phyloP scores from a whole-genome alignment of 2,113 vertebrate species.

The Martes martes region DNA sequence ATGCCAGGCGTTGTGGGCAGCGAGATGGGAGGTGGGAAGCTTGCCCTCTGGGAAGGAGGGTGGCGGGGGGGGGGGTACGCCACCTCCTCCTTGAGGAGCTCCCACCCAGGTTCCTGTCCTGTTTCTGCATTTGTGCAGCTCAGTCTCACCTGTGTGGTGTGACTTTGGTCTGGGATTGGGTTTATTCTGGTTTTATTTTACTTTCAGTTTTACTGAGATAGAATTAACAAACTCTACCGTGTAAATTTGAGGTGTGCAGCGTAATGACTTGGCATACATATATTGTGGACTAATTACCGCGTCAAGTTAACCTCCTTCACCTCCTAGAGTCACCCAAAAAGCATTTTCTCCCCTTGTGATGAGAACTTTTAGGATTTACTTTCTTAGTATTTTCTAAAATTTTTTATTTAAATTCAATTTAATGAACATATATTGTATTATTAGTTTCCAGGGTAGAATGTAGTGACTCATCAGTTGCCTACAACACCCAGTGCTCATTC shows the following conservation, averaged over 20 bases:
- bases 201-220: not conserved
- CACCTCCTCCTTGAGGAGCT: not conserved
- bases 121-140: accelerated
- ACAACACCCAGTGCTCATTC: no score
- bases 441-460: not conserved
- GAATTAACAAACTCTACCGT: no score
- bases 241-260: not conserved
- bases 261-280: not conserved
- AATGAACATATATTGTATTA: not conserved
- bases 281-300: not conserved
- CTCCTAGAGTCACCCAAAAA: not conserved
- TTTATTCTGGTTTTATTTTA: not conserved
- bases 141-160: not conserved
- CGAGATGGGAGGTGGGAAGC: not conserved
- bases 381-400: not conserved
- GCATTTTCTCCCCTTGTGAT: not conserved
- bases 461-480: not conserved
- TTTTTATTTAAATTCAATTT: not conserved
- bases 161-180: not conserved
- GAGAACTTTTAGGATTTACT: not conserved
- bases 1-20: not conserved
- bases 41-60: not conserved
- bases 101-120: not conserved
- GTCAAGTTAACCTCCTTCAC: not conserved
- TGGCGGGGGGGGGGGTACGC: accelerated